Evolutionary conservation across 2,113 vertebrate genomes (phyloP), one percentile per base, ranked within the genome.

Genomic region (Ammodramus savannarum): DNA sequence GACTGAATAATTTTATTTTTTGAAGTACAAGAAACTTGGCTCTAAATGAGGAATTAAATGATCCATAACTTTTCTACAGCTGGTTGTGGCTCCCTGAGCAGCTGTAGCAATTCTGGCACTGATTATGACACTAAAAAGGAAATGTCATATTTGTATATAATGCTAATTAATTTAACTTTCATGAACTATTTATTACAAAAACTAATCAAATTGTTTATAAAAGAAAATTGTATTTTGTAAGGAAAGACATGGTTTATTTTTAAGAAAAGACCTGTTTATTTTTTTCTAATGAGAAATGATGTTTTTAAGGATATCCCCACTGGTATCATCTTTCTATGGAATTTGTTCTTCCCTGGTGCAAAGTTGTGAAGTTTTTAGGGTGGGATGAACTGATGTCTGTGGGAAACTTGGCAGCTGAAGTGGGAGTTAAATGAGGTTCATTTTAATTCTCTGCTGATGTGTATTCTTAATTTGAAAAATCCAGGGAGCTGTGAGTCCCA

Each of bases 171-270:
- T 68, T 79, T 86, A 74, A 87, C 55, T 85, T 78, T 59, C 32
- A 43, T 71, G 14, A 57, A 62, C 38, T 95, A 89, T 95, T 97
- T 97, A 95, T 95, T 96, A 29, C 46, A 58, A 80, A 89, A 73
- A 22, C 17, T 1, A 81, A 80, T 82, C 39, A 41, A 68, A 92
- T 41, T 14, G 11, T 72, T 92, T 76, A 39, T 90, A 62, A 54
- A 65, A 77, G 54, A 83, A 80, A 88, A 74, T 41, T 0, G 0
- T 68, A 19, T 62, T 95, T 91, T 82, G 3, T 87, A 85, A 89
- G 66, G 54, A 66, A 87, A 72, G 27, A 59, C 6, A 20, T 39
- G 18, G 16, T 52, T 52, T 29, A 52, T 29, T 52, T 52, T 52
- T 52, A 52, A 52, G 49, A 52, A 52, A 52, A 52, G 16, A 82